Evolutionary conservation across 1,140 invertebrate genomes (phyloP).

Genomic region (Nephotettix cincticeps): DNA sequence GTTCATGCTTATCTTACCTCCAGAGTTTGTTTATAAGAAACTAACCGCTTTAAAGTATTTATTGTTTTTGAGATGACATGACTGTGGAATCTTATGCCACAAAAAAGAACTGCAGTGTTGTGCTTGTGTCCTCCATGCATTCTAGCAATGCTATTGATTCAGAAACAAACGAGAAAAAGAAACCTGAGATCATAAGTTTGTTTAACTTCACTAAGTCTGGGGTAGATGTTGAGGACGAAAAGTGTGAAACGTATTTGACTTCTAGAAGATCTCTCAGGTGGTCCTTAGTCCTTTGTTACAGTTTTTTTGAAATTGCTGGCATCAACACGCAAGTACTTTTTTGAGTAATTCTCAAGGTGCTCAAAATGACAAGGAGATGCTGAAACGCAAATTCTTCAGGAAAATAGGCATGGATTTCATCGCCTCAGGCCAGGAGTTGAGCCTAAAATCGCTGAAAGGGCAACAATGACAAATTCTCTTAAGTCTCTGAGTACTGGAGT

Average conservation of each 20-base stretch:
- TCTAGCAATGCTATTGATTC: too few relatives aligned
- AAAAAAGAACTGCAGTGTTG: not conserved
- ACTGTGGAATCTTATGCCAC: not conserved
- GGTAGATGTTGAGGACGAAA: not conserved
- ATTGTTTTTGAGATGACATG: not conserved
- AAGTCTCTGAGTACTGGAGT: not conserved
- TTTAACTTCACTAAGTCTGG: not conserved
- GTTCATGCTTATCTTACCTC: too few relatives aligned
- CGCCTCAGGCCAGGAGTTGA: not conserved
- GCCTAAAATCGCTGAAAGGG: not conserved
- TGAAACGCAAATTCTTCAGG: not conserved
- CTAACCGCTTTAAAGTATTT: not conserved
- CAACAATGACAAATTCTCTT: not conserved
- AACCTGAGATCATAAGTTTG: constrained; percentile 41
- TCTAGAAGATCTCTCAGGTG: not conserved
- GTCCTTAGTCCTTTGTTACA: not conserved
- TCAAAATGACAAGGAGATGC: not conserved
- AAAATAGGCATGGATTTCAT: not conserved
- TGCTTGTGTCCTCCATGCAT: not conserved
- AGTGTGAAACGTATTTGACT: not conserved
- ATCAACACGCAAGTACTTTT: not conserved
- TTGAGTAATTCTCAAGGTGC: not conserved
- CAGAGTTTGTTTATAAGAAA: not conserved
- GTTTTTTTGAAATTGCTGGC: not conserved
- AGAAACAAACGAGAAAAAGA: not conserved